Percentiles rank a stretch among this genome's conserved stretches.
phyloP scores from a whole-genome alignment of 1,140 invertebrate genomes.

The Hermetia illucens region DNA sequence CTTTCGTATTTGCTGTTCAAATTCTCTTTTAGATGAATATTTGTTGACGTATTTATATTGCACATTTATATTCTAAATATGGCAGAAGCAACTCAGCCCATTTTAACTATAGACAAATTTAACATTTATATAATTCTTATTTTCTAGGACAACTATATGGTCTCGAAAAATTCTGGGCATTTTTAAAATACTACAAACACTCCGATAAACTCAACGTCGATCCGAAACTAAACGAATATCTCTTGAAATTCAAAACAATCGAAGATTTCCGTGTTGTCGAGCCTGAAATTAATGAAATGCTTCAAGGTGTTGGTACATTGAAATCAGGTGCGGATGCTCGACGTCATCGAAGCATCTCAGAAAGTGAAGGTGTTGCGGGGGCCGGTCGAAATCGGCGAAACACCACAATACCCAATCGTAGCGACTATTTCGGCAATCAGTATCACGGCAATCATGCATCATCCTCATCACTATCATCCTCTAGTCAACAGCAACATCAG shows the following conservation, averaged over 20 bases:
- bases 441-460: no score
- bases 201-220: conserved; percentile 64
- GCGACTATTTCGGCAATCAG: conserved; percentile 26
- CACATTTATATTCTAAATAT: no score
- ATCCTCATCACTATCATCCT: conserved; percentile 2
- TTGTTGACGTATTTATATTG: no score
- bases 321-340: conserved; percentile 33
- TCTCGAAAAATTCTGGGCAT: conserved; percentile 98
- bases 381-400: conserved; percentile 20
- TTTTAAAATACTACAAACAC: conserved; percentile 87
- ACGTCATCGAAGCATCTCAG: conserved; percentile 43
- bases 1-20: no score
- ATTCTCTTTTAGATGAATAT: no score
- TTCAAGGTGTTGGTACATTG: conserved; percentile 31
- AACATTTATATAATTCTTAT: not conserved
- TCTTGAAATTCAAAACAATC: conserved; percentile 83
- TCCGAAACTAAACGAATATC: conserved; percentile 58
- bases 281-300: conserved; percentile 42
- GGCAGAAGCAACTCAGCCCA: no score
- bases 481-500: conserved; percentile 20
- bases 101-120: not conserved
- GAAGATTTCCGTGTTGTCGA: conserved; percentile 85
- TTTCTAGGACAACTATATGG: conserved; percentile 93
- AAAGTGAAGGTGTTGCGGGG: conserved; percentile 32
- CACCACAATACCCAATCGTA: conserved; percentile 27